Conservation (phyloP, 2,888 invertebrate species). For the Pseudanteris insignis region DNA sequence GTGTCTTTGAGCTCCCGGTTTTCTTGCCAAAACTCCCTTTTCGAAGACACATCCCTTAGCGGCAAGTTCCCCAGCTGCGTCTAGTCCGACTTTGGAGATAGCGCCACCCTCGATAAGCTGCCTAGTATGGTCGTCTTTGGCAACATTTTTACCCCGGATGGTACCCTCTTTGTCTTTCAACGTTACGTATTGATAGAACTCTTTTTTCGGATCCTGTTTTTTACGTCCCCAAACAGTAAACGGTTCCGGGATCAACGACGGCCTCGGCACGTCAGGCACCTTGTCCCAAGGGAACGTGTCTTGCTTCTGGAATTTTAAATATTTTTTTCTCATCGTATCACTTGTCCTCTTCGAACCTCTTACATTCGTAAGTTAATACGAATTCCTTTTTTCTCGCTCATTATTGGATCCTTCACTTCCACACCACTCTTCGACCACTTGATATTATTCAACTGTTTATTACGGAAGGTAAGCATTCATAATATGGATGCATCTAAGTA, state of each 20-base stretch:
- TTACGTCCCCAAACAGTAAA: conserved; percentile 85
- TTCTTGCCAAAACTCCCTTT: conserved; percentile 60
- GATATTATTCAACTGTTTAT: too few relatives aligned
- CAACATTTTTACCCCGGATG: conserved; percentile 58
- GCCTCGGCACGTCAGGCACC: conserved; percentile 86
- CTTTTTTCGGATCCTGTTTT: conserved; percentile 62
- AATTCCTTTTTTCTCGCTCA: conserved; percentile 5
- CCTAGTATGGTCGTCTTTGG: conserved; percentile 60
- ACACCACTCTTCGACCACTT: conserved; percentile 56
- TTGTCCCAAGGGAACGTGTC: conserved; percentile 85
- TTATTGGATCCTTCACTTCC: conserved; percentile 56
- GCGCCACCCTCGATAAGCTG: conserved; percentile 62
- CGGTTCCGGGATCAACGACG: conserved; percentile 84
- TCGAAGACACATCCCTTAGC: conserved; percentile 62
- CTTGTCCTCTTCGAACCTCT: conserved; percentile 16
- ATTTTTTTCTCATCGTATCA: conserved; percentile 20
- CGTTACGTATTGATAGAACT: conserved; percentile 63
- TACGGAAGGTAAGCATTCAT: too few relatives aligned
- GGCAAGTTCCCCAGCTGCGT: conserved; percentile 62
- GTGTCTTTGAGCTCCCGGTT: conserved; percentile 54
- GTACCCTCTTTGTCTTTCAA: conserved; percentile 58
- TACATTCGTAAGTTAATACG: not conserved
- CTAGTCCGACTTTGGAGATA: conserved; percentile 60
- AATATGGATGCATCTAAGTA: too few relatives aligned
- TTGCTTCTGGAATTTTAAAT: conserved; percentile 72